Evolutionary conservation across 2,797 vertebrate species (phyloP).

Genomic region (Myotis myotis): DNA sequence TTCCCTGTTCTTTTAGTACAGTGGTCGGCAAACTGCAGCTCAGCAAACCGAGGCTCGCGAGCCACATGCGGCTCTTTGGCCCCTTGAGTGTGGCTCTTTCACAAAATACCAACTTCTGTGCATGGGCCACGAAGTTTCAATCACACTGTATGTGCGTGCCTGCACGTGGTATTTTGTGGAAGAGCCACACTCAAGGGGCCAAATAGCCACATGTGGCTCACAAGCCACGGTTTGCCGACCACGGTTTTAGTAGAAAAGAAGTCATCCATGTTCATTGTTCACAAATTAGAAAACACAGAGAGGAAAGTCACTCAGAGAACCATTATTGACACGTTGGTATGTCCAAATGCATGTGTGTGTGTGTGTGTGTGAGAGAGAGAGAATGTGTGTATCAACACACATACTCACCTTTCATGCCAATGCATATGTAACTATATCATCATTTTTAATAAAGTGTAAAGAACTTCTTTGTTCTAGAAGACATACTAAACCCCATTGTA

Average conservation of each 20-base stretch:
- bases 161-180: too few species aligned
- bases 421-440: background rate
- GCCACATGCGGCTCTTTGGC: too few species aligned
- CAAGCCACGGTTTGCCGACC: fast-evolving
- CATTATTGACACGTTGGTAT: background rate
- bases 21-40: too few species aligned
- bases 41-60: too few species aligned
- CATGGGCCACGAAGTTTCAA: too few species aligned
- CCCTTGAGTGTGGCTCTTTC: too few species aligned
- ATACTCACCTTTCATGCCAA: background rate
- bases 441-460: background rate
- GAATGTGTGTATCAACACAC: background rate
- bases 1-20: background rate
- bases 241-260: background rate
- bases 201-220: too few species aligned
- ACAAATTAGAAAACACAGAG: background rate
- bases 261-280: background rate
- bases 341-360: background rate
- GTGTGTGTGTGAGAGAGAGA: too few species aligned
- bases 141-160: too few species aligned
- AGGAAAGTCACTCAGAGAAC: background rate
- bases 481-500: background rate
- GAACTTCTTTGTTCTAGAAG: background rate
- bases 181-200: too few species aligned
- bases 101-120: too few species aligned